phyloP scores from a whole-genome alignment of 1,140 invertebrate genomes.

The Palaemon carinicauda region DNA sequence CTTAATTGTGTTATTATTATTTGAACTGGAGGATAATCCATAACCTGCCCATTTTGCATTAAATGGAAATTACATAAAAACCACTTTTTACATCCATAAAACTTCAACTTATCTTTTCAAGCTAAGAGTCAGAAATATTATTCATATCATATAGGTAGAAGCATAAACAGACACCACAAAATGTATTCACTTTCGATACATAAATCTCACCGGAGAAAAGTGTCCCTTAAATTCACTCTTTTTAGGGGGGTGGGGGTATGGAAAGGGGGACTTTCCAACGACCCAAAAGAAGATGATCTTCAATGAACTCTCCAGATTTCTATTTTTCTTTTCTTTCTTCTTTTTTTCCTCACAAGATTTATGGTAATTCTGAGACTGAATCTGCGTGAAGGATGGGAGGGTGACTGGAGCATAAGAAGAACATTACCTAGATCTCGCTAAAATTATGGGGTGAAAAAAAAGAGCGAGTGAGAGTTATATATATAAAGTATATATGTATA shows the following conservation, averaged over 20 bases:
- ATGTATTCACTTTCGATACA: too few species aligned
- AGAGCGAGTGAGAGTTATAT: not conserved
- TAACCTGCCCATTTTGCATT: too few species aligned
- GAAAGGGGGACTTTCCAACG: not conserved
- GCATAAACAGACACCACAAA: too few species aligned
- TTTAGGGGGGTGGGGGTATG: not conserved
- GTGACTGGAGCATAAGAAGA: slow-evolving; percentile 38
- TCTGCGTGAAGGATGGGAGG: slow-evolving; percentile 24
- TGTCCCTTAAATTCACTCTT: not conserved
- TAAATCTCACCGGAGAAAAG: too few species aligned
- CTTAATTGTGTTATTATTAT: too few species aligned
- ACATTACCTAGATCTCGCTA: slow-evolving; percentile 45
- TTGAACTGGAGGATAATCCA: too few species aligned
- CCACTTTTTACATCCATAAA: too few species aligned
- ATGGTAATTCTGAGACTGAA: slow-evolving; percentile 22
- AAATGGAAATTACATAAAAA: too few species aligned
- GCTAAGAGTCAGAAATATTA: too few species aligned
- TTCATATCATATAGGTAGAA: too few species aligned
- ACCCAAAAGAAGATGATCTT: not conserved
- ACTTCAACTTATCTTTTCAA: too few species aligned
- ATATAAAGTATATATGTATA: not conserved
- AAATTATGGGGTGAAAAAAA: not conserved
- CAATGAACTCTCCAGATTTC: not conserved
- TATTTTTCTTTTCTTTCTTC: slow-evolving; percentile 4
- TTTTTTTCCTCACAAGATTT: not conserved